Conservation (phyloP, 2,113 vertebrate genomes). For the Phalacrocorax carbo region DNA sequence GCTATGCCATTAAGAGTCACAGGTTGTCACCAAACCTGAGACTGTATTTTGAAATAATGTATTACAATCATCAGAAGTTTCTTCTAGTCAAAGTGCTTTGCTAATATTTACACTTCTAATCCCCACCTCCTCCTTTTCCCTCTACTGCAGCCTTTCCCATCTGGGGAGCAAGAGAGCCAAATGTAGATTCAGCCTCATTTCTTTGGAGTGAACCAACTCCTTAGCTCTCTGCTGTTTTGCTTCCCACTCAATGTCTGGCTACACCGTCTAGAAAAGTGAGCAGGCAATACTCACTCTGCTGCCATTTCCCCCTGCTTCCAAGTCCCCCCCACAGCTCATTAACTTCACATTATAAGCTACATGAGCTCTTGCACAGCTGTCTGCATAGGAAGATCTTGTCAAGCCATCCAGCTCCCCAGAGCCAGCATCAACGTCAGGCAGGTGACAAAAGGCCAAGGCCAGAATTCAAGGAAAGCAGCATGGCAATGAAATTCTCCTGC, state of each 20-base stretch:
- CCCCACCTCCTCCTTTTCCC: background rate
- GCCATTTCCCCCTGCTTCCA: background rate
- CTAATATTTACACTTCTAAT: background rate
- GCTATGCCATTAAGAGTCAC: background rate
- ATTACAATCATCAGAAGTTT: background rate
- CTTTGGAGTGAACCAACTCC: background rate
- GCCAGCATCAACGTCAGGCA: background rate
- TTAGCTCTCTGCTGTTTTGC: conserved; percentile 26
- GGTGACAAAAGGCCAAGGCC: background rate
- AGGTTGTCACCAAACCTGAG: background rate
- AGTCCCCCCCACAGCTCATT: background rate
- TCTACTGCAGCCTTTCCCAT: background rate
- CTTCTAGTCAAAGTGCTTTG: background rate
- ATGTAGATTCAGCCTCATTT: background rate
- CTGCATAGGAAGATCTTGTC: background rate
- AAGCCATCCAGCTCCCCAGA: background rate
- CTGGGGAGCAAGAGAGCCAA: background rate
- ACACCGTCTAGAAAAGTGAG: background rate
- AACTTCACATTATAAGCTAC: background rate
- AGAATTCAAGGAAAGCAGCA: background rate
- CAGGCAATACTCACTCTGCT: background rate
- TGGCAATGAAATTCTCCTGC: background rate
- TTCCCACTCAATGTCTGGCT: conserved; percentile 7
- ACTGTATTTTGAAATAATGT: background rate
- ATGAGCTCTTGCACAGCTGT: conserved; percentile 2